Evolutionary conservation across 2,888 invertebrate species (phyloP).

Genomic region (Aelia acuminata): DNA sequence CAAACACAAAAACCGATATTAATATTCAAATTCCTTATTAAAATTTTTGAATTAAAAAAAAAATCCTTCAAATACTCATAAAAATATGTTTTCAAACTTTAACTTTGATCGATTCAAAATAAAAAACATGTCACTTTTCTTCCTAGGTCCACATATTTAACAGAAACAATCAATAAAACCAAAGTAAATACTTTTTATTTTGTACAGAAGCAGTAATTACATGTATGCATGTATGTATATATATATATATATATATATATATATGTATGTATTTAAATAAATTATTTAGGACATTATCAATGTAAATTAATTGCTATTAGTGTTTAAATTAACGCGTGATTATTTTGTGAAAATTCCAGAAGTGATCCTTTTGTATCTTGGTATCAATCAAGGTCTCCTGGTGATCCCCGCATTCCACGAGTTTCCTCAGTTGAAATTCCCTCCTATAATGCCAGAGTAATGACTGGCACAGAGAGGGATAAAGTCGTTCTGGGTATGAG

Average conservation of each 20-base stretch:
- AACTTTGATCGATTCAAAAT: too few species aligned
- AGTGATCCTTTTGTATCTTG: not conserved
- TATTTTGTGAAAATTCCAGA: too few species aligned
- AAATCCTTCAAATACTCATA: too few species aligned
- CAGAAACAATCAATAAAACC: not conserved
- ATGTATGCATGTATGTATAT: too few species aligned
- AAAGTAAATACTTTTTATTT: not conserved
- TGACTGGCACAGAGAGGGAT: slow-evolving; percentile 16
- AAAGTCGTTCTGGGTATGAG: slow-evolving; percentile 18
- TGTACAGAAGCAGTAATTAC: not conserved
- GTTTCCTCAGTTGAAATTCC: slow-evolving; percentile 4
- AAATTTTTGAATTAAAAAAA: too few species aligned
- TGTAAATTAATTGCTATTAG: not conserved
- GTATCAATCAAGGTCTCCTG: not conserved
- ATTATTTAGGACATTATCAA: not conserved
- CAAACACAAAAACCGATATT: too few species aligned
- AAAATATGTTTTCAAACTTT: too few species aligned
- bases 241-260: too few species aligned
- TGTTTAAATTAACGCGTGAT: not conserved
- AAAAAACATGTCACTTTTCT: too few species aligned
- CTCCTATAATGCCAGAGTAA: not conserved
- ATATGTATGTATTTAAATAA: too few species aligned
- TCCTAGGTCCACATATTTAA: not conserved
- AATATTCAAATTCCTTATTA: too few species aligned
- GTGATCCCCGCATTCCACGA: not conserved